phyloP scores from a whole-genome alignment of 2,797 vertebrate genomes.

The Pteropus rufus region DNA sequence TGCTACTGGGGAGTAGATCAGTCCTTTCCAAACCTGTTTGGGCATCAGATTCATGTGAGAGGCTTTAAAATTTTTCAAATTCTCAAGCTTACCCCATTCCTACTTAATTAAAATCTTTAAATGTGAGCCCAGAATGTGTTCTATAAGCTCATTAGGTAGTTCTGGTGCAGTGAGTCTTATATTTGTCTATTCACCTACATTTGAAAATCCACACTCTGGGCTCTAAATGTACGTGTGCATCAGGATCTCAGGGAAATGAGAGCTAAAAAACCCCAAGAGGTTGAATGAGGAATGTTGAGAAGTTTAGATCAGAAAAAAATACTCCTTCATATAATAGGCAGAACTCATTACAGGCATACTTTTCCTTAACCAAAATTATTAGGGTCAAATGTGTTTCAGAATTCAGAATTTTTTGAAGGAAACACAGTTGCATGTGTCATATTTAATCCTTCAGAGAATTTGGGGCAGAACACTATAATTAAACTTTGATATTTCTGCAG shows the following conservation, averaged over 20 bases:
- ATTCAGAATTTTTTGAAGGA: background rate
- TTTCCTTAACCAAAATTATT: background rate
- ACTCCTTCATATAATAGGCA: background rate
- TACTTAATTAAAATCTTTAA: background rate
- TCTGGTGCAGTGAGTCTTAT: background rate
- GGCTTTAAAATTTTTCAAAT: background rate
- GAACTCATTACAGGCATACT: background rate
- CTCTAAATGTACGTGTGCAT: background rate
- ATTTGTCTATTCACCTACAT: background rate
- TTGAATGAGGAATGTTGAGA: background rate
- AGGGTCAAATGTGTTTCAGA: background rate
- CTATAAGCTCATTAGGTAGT: background rate
- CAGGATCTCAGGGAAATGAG: background rate
- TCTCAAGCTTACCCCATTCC: background rate
- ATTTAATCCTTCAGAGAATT: too few species aligned
- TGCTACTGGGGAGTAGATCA: background rate
- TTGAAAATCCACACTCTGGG: background rate
- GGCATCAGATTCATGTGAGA: background rate
- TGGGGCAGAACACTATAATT: too few species aligned
- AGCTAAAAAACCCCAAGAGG: background rate
- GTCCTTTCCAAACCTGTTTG: background rate
- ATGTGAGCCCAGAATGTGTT: background rate
- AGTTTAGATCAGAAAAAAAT: background rate
- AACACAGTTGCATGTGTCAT: background rate
- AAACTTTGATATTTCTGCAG: background rate